Base-by-base conservation (phyloP, 2,113 vertebrate genomes). In the Myotis lucifugus region DNA sequence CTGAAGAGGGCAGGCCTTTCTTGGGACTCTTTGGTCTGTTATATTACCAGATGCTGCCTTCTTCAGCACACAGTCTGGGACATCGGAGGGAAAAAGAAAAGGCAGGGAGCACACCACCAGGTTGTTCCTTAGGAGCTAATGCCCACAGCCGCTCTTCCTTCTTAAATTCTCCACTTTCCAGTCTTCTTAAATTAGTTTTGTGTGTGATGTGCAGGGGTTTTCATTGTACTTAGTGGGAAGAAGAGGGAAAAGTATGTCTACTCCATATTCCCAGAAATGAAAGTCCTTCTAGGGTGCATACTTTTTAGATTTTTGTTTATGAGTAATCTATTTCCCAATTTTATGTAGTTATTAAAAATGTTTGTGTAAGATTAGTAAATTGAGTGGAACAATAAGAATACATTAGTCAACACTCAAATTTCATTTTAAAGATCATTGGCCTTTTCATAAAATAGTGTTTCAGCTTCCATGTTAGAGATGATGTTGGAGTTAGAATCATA, bases 281-380 rank as follows among this genome's bases (percentile, higher is more conserved):
- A 56, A 91, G 29, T 56, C 72, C 42, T 23, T 17, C 42, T 23
- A 27, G 1, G 18, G 27, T 82, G 7, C 23, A 27, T 73, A 37
- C 27, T 82, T 72, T 90, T 86, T 73, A 6, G 74, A n/a, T 81
- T 91, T 89, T 15, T 85, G 19, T 12, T 88, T 97, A 50, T 96
- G 96, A 97, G 97, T 95, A 97, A 97, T 98, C 66, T 96, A 66
- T 98, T 98, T 96, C 88, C 23, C 32, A n/a, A 66, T 90, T 95
- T 97, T 84, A 85, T 50, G 0, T 91, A 84, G 83, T 97, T 96
- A 93, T 95, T 96, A 95, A 97, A 97, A 92, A 95, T 85, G 61
- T 56, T 46, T 29, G 17, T 66, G 0, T 93, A 54, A 29, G 32
- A 11, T 34, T 72, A 32, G 48, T 83, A 64, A 70, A 54, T 46